These are phyloP conservation scores for Thunnus thynnus DNA, from an alignment of 2,113 vertebrate species.

Conservation along the genomic window DNA sequence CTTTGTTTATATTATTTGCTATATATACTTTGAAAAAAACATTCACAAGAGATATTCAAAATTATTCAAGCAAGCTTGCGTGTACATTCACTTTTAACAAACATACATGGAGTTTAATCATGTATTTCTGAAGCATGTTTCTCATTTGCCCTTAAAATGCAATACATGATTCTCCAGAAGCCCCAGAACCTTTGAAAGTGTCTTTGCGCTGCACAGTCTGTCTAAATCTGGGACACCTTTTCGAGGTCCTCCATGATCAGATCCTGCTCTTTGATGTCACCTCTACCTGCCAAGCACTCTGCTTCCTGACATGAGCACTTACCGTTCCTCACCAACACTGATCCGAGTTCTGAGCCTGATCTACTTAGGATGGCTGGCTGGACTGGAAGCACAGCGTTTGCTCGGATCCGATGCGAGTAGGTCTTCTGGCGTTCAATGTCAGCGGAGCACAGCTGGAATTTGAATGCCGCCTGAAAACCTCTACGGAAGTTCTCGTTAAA, in stretches of 20 bases:
- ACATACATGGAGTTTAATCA: background rate
- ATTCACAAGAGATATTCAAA: background rate
- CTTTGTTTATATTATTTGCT: background rate
- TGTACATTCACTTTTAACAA: slow-evolving; percentile 18
- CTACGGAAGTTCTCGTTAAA: slow-evolving; percentile 92
- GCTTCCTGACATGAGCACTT: slow-evolving; percentile 51
- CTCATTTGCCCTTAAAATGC: background rate
- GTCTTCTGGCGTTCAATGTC: slow-evolving; percentile 62
- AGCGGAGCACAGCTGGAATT: slow-evolving; percentile 86
- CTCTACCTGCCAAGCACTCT: slow-evolving; percentile 48
- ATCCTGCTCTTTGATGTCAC: slow-evolving; percentile 78
- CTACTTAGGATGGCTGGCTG: slow-evolving; percentile 1
- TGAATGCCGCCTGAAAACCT: slow-evolving; percentile 89
- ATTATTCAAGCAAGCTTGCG: background rate
- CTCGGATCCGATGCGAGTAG: slow-evolving; percentile 74
- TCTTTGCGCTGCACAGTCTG: background rate
- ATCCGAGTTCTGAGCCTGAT: slow-evolving; percentile 19
- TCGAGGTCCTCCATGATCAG: slow-evolving; percentile 84
- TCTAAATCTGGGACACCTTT: slow-evolving; percentile 74
- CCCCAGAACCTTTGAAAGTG: background rate
- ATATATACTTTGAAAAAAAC: background rate
- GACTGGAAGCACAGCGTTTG: slow-evolving; percentile 77
- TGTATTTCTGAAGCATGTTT: background rate
- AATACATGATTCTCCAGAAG: background rate
- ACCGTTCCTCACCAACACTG: slow-evolving; percentile 41